These are phyloP conservation scores for Anoncus sp. DNA, from an alignment of 2,888 invertebrate genomes.

Conservation along the genomic window DNA sequence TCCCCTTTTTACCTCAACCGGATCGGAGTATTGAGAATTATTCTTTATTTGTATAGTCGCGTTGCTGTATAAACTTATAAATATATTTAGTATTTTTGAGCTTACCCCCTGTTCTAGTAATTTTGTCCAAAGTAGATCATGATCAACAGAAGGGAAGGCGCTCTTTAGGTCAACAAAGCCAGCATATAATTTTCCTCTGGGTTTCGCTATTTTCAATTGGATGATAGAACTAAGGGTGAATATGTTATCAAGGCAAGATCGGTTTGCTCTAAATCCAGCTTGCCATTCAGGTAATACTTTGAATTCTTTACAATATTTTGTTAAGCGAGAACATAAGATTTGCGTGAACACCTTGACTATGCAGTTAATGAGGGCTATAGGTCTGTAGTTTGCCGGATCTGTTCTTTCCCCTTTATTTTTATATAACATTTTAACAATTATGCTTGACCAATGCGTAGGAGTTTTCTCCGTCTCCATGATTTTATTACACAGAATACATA, in stretches of 20 bases:
- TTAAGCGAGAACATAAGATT: background rate
- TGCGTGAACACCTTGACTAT: background rate
- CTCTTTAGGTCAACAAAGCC: constrained; percentile 61
- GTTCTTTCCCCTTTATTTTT: constrained; percentile 1
- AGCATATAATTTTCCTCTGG: constrained; percentile 51
- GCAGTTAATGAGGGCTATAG: background rate
- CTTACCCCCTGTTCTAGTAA: constrained; percentile 51
- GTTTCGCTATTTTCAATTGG: too few species aligned
- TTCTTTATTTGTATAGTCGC: background rate
- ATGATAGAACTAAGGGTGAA: background rate
- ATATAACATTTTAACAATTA: background rate
- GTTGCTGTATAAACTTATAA: constrained; percentile 25
- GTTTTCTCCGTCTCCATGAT: background rate
- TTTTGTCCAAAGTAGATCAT: constrained; percentile 60
- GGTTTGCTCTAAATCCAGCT: background rate
- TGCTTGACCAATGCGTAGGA: background rate
- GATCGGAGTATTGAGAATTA: too few species aligned
- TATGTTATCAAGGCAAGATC: background rate
- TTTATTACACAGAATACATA: background rate
- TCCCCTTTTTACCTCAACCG: too few species aligned
- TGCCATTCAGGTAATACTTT: background rate
- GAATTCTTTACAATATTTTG: background rate
- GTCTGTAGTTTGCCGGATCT: background rate
- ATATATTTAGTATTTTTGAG: constrained; percentile 56
- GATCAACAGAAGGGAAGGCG: constrained; percentile 62